These are phyloP conservation scores for Erannis defoliaria DNA, from an alignment of 2,888 invertebrate genomes.

Conservation along the genomic window DNA sequence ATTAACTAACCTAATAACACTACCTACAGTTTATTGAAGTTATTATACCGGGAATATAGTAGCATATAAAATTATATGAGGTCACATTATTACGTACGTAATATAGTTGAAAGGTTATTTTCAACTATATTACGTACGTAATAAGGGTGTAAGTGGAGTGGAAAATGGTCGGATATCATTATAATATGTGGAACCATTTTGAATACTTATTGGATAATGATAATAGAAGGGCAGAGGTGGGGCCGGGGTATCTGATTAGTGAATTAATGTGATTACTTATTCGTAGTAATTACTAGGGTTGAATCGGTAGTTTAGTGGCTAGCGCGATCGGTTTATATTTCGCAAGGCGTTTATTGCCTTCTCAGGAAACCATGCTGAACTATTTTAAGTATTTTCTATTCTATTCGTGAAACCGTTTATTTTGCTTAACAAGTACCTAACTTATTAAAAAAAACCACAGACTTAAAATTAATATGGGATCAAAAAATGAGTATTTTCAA, in stretches of 20 bases:
- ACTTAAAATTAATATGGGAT: too few species aligned
- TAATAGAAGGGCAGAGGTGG: not conserved
- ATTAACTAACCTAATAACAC: constrained; percentile 36
- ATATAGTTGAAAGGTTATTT: too few species aligned
- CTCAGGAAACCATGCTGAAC: too few species aligned
- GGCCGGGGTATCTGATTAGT: not conserved
- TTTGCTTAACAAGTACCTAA: too few species aligned
- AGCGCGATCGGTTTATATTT: too few species aligned
- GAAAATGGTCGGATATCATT: constrained; percentile 10
- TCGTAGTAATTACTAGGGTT: not conserved
- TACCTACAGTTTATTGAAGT: constrained; percentile 49
- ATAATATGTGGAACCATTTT: constrained; percentile 27
- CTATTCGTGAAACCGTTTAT: too few species aligned
- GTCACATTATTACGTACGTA: constrained; percentile 40
- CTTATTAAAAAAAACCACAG: too few species aligned
- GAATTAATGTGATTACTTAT: not conserved
- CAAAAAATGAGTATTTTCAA: too few species aligned
- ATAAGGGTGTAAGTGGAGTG: constrained; percentile 43
- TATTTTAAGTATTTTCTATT: too few species aligned
- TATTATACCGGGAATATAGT: constrained; percentile 52
- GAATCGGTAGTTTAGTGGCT: too few species aligned
- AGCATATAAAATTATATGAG: constrained; percentile 54
- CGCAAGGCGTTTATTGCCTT: too few species aligned
- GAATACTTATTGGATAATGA: constrained; percentile 15
- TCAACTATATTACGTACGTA: constrained; percentile 43